These are phyloP conservation scores for Cancer borealis DNA, from an alignment of 2,888 invertebrate genomes.

Conservation along the genomic window DNA sequence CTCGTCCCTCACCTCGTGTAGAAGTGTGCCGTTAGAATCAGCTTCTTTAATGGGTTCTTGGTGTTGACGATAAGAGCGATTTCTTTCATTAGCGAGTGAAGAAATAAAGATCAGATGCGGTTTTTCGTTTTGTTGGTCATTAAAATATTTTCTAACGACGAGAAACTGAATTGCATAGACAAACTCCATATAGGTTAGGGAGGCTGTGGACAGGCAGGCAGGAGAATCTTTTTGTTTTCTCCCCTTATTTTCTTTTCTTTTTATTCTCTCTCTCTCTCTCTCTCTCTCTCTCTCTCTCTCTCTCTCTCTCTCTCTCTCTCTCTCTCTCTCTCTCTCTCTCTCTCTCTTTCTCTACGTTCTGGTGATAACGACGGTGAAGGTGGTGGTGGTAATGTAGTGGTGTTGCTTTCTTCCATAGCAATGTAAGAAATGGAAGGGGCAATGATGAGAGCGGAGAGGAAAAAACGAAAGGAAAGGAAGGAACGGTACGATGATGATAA, in stretches of 20 bases:
- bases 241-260: not conserved
- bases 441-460: not conserved
- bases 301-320: conserved; percentile 38
- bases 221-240: not conserved
- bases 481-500: no score
- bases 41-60: conserved; percentile 11
- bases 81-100: not conserved
- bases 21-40: not conserved
- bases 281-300: conserved; percentile 37
- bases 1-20: not conserved
- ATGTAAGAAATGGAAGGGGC: not conserved
- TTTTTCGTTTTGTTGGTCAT: not conserved
- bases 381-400: not conserved
- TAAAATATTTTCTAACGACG: not conserved
- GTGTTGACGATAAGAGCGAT: not conserved
- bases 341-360: not conserved
- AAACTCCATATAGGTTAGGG: not conserved
- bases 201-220: not conserved
- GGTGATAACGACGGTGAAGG: not conserved
- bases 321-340: not conserved
- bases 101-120: not conserved
- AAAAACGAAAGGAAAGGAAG: not conserved
- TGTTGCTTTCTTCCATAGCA: no score
- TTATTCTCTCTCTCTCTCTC: conserved; percentile 25
- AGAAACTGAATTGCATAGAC: not conserved